phyloP scores from a whole-genome alignment of 1,140 invertebrate genomes.

The Protaetia brevitarsis region DNA sequence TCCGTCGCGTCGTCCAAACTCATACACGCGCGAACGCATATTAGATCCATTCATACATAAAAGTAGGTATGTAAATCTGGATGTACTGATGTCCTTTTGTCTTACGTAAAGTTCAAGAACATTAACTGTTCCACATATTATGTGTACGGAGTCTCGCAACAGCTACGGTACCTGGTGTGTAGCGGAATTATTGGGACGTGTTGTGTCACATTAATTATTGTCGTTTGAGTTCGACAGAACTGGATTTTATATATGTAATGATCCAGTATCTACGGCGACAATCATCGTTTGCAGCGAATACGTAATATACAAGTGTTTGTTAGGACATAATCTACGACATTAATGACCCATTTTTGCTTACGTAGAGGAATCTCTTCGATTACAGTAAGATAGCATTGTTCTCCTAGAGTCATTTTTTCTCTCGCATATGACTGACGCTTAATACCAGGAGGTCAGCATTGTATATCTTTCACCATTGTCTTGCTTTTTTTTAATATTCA shows the following conservation, averaged over 20 bases:
- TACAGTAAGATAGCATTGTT: background rate
- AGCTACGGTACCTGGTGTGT: background rate
- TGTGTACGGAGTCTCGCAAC: too few species aligned
- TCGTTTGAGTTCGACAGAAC: background rate
- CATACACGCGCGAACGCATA: background rate
- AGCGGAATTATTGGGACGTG: constrained; percentile 1
- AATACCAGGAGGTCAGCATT: too few species aligned
- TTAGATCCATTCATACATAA: background rate
- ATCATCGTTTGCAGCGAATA: background rate
- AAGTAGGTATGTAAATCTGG: background rate
- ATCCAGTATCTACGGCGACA: background rate
- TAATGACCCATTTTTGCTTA: background rate
- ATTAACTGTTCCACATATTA: background rate
- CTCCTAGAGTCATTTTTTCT: too few species aligned
- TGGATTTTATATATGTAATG: background rate
- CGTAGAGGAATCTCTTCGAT: background rate
- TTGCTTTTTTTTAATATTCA: too few species aligned
- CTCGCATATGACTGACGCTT: too few species aligned
- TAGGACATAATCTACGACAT: background rate
- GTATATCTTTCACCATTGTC: too few species aligned
- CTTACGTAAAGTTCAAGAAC: constrained; percentile 3
- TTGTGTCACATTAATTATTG: background rate
- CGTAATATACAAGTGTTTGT: background rate
- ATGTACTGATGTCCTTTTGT: background rate
- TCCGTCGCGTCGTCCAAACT: background rate